Evolutionary conservation across 2,797 vertebrate genomes (phyloP), one percentile per base, ranked within the genome.

Genomic region (Hipposideros larvatus): DNA sequence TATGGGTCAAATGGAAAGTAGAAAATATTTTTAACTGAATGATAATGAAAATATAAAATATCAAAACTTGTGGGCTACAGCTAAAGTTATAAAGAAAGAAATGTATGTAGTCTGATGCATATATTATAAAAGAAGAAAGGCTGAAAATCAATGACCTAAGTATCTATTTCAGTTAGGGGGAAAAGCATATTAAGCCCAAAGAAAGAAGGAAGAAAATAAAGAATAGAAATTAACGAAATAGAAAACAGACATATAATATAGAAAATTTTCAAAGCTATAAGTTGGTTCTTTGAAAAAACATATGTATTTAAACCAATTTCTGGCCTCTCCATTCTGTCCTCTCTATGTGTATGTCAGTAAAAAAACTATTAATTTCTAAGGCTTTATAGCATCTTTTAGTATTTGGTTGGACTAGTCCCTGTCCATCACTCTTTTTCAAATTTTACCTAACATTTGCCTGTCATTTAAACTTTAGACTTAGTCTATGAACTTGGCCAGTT

Each of bases 371-470:
- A 84, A 79, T 83, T 73, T 41, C 16, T 71, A 46, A 78, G 68
- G 31, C 51, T 90, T 84, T 71, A 80, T 18, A 53, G 11, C 21
- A 10, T 55, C 55, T 85, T 82, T 78, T 91, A 89, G 22, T 82
- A 94, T 93, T 84, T 87, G 66, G 37, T 90, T 65, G 70, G 43
- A 24, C 68, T 59, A 31, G 16, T 77, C 68, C 65, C 4, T 22
- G 55, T 46, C 83, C 11, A 46, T 93, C 22, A 61, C 26, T 88
- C 55, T 53, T 90, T 89, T 96, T 61, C 48, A 82, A 34, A 31
- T 85, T 84, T 94, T 71, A 82, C 48, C 71, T 82, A 43, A 19
- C 37, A 63, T 93, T 94, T 93, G 51, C 74, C 19, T 95, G 85
- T 87, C 15, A 26, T 68, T 77, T 85, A 84, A 93, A 73, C 24